Percentiles rank a stretch among this genome's conserved stretches.
Conservation (phyloP, 1,140 invertebrate species). For the Propsilocerus akamusi region DNA sequence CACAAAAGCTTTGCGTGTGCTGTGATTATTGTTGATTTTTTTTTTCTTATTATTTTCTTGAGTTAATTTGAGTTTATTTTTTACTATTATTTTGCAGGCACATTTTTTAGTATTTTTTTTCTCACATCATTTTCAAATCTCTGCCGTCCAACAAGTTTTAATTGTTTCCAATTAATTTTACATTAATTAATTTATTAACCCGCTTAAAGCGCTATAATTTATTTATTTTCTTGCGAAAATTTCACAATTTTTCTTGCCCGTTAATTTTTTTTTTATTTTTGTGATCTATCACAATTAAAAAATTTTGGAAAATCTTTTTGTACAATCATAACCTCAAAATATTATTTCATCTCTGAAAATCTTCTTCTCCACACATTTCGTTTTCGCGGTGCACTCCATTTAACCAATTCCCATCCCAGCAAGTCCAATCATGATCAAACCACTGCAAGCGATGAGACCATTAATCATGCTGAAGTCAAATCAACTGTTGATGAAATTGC, state of each 20-base stretch:
- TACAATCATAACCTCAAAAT: no score
- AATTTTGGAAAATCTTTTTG: no score
- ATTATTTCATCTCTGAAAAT: no score
- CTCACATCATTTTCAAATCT: neutral
- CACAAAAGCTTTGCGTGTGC: neutral
- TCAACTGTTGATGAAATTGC: neutral
- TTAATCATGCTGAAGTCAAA: neutral
- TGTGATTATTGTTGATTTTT: slow-evolving; percentile 9
- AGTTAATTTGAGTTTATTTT: neutral
- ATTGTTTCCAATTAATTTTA: neutral
- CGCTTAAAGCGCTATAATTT: no score
- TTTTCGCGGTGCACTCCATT: no score
- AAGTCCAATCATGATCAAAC: neutral
- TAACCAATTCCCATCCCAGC: no score
- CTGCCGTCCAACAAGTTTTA: neutral
- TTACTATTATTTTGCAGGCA: neutral
- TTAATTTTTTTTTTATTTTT: no score
- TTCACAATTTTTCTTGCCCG: no score
- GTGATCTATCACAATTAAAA: no score
- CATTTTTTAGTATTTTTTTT: neutral
- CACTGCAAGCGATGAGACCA: neutral
- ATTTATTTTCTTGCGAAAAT: no score
- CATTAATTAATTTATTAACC: neutral
- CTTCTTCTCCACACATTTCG: no score
- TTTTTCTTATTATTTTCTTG: neutral